Base-by-base conservation (phyloP, 2,113 vertebrate genomes). In the Anguilla rostrata region DNA sequence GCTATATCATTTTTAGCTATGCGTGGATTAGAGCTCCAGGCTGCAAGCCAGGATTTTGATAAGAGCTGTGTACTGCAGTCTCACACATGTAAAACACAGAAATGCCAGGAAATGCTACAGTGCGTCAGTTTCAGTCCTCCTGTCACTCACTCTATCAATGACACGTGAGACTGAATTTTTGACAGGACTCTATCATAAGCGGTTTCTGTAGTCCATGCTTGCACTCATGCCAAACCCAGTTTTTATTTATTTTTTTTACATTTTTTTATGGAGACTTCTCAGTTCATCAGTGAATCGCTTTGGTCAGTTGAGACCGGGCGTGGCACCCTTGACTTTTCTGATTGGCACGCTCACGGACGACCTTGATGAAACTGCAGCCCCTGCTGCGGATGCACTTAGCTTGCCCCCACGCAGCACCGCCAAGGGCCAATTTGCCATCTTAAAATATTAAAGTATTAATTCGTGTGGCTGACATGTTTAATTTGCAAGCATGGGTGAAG, bases 1-100 rank as follows among this genome's bases (percentile, higher is more conserved):
- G 78, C 81, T 78, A 53, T 84, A 43, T 81, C 40, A 89, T 83
- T 40, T 81, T 84, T 66, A 57, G 16, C 34, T 89, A 22, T 80
- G 43, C 39, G 8, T 83, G 81, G 88, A 91, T 90, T 87, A 87
- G 60, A 88, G 81, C 86, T 89, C 4, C 7, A 84, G 82, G 20
- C 83, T 60, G 40, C 71, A 85, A 84, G 78, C 78, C 56, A 79
- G 66, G 39, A 83, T 60, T 83, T 78, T 71, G 81, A 83, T 83
- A 57, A 81, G 57, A 41, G 63, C 80, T 41, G 79, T 85, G 85
- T 82, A 86, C 90, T 88, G 85, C 49, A 29, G 18, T 63, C 40
- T 56, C 82, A 85, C 81, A 40, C 56, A 83, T 57, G 86, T 84
- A 63, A n/a, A 81, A 80, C 49, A 85, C 41, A 83, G 34, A 57